Evolutionary conservation across 2,797 vertebrate species (phyloP).

Genomic region (Amblyraja radiata): DNA sequence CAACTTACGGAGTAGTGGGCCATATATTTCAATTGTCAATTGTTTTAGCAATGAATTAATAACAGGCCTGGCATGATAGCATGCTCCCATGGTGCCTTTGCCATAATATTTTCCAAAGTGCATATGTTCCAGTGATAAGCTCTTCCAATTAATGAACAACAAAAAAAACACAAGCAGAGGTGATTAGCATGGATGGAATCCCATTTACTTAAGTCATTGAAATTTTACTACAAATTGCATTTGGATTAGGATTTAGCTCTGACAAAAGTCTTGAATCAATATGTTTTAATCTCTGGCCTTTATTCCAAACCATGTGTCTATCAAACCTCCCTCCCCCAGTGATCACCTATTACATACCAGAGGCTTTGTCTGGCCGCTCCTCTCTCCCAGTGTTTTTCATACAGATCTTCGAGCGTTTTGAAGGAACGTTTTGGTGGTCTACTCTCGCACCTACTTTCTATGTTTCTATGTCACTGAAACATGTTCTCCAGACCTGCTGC

Average conservation of each 20-base stretch:
- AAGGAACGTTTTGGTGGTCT: too few species aligned
- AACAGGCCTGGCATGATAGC: neutral
- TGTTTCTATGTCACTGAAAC: too few species aligned
- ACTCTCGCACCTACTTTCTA: too few species aligned
- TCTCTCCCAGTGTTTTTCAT: too few species aligned
- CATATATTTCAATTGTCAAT: neutral
- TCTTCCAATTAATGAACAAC: neutral
- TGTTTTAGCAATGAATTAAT: neutral
- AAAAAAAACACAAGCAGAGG: neutral
- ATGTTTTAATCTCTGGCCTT: neutral
- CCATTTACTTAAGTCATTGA: neutral
- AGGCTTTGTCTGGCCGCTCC: too few species aligned
- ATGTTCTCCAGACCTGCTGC: too few species aligned
- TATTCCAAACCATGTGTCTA: too few species aligned
- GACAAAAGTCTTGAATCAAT: slow-evolving; percentile 4
- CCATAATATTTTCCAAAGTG: slow-evolving; percentile 4
- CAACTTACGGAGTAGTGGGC: neutral
- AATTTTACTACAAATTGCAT: neutral
- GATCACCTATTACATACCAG: too few species aligned
- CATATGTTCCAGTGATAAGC: neutral
- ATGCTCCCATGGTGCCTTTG: neutral
- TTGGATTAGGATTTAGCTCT: neutral
- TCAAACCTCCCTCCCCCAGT: too few species aligned
- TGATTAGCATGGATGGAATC: neutral
- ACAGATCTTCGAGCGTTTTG: too few species aligned